phyloP scores from a whole-genome alignment of 1,140 invertebrate genomes.

The Mactra quadrangularis region DNA sequence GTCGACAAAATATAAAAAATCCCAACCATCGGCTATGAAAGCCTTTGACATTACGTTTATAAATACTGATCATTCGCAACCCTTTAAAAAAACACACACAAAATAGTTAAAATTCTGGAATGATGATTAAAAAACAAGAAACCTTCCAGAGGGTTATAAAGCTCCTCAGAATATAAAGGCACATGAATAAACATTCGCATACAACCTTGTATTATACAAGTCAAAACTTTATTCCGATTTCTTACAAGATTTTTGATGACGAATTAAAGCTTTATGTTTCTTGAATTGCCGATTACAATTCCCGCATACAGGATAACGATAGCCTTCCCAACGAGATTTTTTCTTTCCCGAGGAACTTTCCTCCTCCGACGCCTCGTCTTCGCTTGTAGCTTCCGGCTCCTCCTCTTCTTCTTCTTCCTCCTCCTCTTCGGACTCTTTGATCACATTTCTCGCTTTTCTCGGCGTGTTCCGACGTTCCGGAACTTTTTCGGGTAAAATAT shows the following conservation, averaged over 20 bases:
- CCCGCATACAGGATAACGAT: constrained; percentile 37
- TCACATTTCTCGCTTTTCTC: constrained; percentile 32
- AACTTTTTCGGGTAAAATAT: constrained; percentile 9
- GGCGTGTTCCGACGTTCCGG: constrained; percentile 27
- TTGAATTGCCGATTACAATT: constrained; percentile 31
- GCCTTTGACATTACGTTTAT: too few species aligned
- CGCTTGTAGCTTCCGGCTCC: not conserved
- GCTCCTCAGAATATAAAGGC: too few species aligned
- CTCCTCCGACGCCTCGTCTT: not conserved
- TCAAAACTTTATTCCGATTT: not conserved
- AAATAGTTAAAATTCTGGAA: too few species aligned
- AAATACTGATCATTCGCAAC: too few species aligned
- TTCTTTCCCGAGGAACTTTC: constrained; percentile 13
- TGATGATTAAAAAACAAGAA: too few species aligned
- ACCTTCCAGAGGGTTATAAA: too few species aligned
- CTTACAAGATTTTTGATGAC: constrained; percentile 40
- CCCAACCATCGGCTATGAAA: too few species aligned
- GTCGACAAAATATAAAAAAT: too few species aligned
- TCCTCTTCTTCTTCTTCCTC: constrained; percentile 14
- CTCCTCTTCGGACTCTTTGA: constrained; percentile 6
- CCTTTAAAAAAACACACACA: too few species aligned
- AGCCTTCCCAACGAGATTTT: constrained; percentile 40
- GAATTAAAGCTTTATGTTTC: constrained; percentile 8
- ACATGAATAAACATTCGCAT: too few species aligned
- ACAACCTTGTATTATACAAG: too few species aligned